Base-by-base conservation (phyloP, 2,113 vertebrate genomes). In the Spizaetus ornatus region DNA sequence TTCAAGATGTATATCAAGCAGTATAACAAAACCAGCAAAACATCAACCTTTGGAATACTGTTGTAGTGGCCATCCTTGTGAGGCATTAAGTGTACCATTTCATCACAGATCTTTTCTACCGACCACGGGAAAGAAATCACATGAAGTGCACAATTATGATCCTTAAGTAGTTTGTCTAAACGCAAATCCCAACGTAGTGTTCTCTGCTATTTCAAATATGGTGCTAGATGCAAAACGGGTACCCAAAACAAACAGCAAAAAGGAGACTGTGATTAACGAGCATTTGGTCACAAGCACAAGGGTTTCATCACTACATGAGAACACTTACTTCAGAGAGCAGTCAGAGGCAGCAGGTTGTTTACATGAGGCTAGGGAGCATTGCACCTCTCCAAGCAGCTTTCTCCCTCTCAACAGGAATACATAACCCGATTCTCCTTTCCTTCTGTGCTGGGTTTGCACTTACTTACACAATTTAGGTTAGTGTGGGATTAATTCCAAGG, bases 1-100 rank as follows among this genome's bases (percentile, higher is more conserved):
- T 98, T 98, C 96, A 97, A 96, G 97, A 91, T 97, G 91, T 95
- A 15, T 92, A 97, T 95, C 95, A 92, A 97, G 98, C 98, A 97
- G 97, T 95, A n/a, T 97, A 97, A 98, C 95, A 94, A 97, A 97
- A 98, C 96, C 96, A 98, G 96, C 95, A 94, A 93, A 97, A 97
- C 96, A 83, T 96, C 80, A 86, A 36, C 97, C 97, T 98, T 97
- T 97, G 96, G 97, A 98, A 98, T 97, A 97, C 93, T 96, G 91
- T 96, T 83, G 70, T 74, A 55, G 62, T 50, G 59, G 88, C 95
- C 48, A 1, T 91, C 87, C 89, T 53, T 71, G 88, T 38, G 92
- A 94, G 88, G 88, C 82, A 34, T 92, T 71, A 47, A 40, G 58
- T 79, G n/a, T 83, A 92, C 93, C 83, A 52, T 56, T 88, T 83